Base-by-base conservation (phyloP, 2,113 vertebrate genomes). In the Apeltes quadracus region DNA sequence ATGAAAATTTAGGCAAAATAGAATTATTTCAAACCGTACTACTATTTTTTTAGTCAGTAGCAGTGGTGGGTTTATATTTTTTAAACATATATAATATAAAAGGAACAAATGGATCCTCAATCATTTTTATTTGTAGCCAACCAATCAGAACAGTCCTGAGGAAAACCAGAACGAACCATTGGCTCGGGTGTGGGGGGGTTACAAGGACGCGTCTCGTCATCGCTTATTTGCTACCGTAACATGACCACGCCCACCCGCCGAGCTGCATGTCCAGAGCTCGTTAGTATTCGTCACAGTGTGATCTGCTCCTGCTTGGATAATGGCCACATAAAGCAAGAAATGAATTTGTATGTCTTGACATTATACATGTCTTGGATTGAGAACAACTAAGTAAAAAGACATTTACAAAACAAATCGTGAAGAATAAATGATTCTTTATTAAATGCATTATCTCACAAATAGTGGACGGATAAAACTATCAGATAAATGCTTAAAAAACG, bases 101-200 rank as follows among this genome's bases (percentile, higher is more conserved):
- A 51, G 22, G 4, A 25, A 25, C 22, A 53, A 53, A 53, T 25
- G 2, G 22, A 53, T 25, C 50, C 50, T 25, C n/a, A 22, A 50
- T 50, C 10, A 50, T n/a, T n/a, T 22, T 12, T 14, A 53, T 25
- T 53, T 53, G 22, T 27, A 38, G 29, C 5, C 39, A 63, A 61
- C 84, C 77, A 84, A 88, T 88, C 72, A 72, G 22, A 76, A 51
- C 14, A 12, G 34, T 20, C 23, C 9, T 7, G 20, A 76, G 39
- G 6, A 39, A 23, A 71, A 63, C 23, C 51, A 7, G 43, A 86
- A 88, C 84, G 79, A 82, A 82, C 27, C 11, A 86, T 84, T 84
- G 84, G 79, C 76, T 73, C 18, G 0, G 32, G 32, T 4, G 32
- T 4, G 6, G 5, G 6, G 3, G 38, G 16, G 11, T 7, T 4